A percentile compares a stretch with the other conserved stretches of the same genome.
phyloP scores from a whole-genome alignment of 2,113 vertebrate genomes.

The Naja naja region DNA sequence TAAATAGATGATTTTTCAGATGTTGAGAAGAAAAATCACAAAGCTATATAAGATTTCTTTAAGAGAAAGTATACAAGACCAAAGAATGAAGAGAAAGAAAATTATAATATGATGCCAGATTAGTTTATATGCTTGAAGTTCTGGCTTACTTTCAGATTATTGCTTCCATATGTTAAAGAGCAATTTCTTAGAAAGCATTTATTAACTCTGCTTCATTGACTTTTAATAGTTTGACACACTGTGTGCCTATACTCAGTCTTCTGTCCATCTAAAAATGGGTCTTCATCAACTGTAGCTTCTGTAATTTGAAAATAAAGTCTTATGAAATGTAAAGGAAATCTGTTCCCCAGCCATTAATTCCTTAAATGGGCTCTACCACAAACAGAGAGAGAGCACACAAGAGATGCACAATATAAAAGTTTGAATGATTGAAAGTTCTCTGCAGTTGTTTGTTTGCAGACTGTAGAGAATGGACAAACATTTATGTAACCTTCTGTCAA shows the following conservation, averaged over 20 bases:
- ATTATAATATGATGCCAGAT: not conserved
- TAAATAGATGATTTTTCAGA: not conserved
- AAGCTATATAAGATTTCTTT: not conserved
- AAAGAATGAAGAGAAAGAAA: not conserved
- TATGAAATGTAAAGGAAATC: not conserved
- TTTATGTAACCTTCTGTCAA: not conserved
- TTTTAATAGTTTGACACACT: not conserved
- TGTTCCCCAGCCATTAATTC: not conserved
- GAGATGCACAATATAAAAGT: not conserved
- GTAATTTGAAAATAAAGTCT: not conserved
- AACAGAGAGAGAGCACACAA: not conserved
- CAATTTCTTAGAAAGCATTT: not conserved
- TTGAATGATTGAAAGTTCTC: not conserved
- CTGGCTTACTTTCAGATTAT: not conserved
- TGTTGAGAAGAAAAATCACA: not conserved
- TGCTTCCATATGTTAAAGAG: not conserved
- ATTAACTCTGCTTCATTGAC: not conserved
- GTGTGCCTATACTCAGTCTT: not conserved
- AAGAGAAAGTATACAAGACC: not conserved
- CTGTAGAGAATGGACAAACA: not conserved
- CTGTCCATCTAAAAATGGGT: not conserved
- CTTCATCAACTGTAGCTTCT: not conserved
- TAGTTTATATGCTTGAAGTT: not conserved
- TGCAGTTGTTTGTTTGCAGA: not conserved
- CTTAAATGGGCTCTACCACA: not conserved